Evolutionary conservation across 2,888 invertebrate genomes (phyloP).

Genomic region (Eristalis pertinax): DNA sequence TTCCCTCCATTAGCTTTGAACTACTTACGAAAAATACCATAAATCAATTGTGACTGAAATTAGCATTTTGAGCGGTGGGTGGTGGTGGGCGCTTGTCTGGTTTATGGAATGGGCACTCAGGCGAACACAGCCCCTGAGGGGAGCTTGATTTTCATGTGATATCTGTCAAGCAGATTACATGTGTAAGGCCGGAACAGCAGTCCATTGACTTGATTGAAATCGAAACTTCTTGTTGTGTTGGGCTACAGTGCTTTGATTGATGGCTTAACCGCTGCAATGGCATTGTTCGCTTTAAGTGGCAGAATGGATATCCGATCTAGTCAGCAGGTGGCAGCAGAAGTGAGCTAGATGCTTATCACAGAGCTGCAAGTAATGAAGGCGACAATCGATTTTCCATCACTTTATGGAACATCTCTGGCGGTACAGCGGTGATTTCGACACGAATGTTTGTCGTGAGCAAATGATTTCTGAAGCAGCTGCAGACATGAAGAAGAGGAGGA

Average conservation of each 20-base stretch:
- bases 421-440: no score
- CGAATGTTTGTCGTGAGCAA: no score
- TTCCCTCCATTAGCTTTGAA: slow-evolving; percentile 27
- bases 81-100: neutral
- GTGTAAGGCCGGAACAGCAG: neutral
- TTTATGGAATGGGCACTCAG: neutral
- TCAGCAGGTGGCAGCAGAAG: neutral
- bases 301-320: neutral
- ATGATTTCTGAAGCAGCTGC: no score
- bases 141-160: neutral
- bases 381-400: no score
- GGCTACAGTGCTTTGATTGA: neutral
- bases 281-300: neutral
- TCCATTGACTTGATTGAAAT: neutral
- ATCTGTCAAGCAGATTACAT: neutral
- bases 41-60: slow-evolving; percentile 25
- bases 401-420: no score
- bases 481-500: no score
- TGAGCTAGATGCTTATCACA: no score
- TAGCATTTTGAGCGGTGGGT: neutral
- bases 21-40: slow-evolving; percentile 12
- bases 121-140: neutral
- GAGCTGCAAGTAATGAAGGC: no score
- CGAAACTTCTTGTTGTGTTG: neutral
- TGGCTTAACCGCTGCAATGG: neutral